Percentiles rank a stretch among this genome's conserved stretches.
phyloP scores from a whole-genome alignment of 1,140 invertebrate species.

The Zaprionus davidi region DNA sequence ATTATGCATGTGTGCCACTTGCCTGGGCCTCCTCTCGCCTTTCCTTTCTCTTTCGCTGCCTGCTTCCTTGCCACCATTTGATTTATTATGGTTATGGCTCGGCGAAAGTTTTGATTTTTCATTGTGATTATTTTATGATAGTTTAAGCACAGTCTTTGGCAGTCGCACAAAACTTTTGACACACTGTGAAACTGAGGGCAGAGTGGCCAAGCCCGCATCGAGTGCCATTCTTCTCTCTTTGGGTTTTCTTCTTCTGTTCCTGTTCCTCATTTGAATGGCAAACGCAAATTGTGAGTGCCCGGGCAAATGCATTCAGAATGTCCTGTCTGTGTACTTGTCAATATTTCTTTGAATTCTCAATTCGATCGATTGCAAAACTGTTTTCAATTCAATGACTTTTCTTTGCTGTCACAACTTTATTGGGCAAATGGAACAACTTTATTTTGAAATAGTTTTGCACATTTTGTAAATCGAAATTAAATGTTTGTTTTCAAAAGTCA shows the following conservation, averaged over 20 bases:
- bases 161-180: slow-evolving; percentile 55
- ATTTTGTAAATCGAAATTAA: background rate
- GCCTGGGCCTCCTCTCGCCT: background rate
- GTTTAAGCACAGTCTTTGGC: slow-evolving; percentile 59
- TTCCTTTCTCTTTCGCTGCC: background rate
- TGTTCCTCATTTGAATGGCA: slow-evolving; percentile 8
- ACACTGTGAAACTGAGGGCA: slow-evolving; percentile 22
- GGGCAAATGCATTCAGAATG: slow-evolving; percentile 56
- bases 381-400: slow-evolving; percentile 27
- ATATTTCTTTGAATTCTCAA: slow-evolving; percentile 24
- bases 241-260: background rate
- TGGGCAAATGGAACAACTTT: slow-evolving; percentile 1
- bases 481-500: slow-evolving; percentile 3
- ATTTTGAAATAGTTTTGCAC: background rate
- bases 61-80: slow-evolving; percentile 32
- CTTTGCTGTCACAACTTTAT: slow-evolving; percentile 5
- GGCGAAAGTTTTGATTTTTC: slow-evolving; percentile 69
- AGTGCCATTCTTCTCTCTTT: slow-evolving; percentile 20
- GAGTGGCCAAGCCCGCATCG: slow-evolving; percentile 26
- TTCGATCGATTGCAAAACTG: slow-evolving; percentile 25
- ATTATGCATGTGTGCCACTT: slow-evolving; percentile 59
- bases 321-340: slow-evolving; percentile 17
- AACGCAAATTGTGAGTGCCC: slow-evolving; percentile 51
- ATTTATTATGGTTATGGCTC: slow-evolving; percentile 60
- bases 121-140: slow-evolving; percentile 82